Evolutionary conservation across 2,113 vertebrate species (phyloP).

Genomic region (Hiodon tergisus): DNA sequence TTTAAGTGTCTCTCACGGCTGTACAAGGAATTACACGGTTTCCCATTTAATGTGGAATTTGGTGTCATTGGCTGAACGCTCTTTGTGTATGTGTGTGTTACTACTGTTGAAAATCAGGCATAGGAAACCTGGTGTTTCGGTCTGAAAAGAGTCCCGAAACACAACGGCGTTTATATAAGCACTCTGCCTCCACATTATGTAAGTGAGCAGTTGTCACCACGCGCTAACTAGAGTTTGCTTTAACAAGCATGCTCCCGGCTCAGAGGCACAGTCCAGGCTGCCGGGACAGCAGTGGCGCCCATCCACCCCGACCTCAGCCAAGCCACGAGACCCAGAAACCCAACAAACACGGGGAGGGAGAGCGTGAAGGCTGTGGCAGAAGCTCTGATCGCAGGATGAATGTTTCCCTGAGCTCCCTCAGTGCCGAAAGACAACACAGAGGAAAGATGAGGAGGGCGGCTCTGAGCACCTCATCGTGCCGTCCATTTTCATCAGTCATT

Average conservation of each 20-base stretch:
- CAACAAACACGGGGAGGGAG: background rate
- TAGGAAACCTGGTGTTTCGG: slow-evolving; percentile 1
- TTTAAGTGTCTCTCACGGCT: too few species aligned
- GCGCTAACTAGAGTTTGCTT: background rate
- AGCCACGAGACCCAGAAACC: background rate
- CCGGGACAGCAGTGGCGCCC: background rate
- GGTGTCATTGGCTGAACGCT: too few species aligned
- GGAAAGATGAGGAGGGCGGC: background rate
- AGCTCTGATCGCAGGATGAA: background rate
- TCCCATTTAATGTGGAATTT: too few species aligned
- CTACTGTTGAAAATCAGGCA: background rate
- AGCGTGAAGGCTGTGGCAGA: background rate
- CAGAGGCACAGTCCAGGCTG: background rate
- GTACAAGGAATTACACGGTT: too few species aligned
- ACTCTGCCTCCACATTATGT: background rate
- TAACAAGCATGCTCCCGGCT: slow-evolving; percentile 1
- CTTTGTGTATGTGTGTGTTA: background rate
- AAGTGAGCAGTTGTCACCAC: background rate
- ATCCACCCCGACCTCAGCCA: background rate
- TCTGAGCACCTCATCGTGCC: background rate
- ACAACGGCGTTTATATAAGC: slow-evolving; percentile 16
- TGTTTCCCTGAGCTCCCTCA: background rate
- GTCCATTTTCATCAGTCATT: background rate
- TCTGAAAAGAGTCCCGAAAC: background rate
- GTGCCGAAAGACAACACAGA: background rate